These are phyloP conservation scores for Standfussiana lucernea DNA, from an alignment of 2,888 invertebrate genomes.

Conservation along the genomic window DNA sequence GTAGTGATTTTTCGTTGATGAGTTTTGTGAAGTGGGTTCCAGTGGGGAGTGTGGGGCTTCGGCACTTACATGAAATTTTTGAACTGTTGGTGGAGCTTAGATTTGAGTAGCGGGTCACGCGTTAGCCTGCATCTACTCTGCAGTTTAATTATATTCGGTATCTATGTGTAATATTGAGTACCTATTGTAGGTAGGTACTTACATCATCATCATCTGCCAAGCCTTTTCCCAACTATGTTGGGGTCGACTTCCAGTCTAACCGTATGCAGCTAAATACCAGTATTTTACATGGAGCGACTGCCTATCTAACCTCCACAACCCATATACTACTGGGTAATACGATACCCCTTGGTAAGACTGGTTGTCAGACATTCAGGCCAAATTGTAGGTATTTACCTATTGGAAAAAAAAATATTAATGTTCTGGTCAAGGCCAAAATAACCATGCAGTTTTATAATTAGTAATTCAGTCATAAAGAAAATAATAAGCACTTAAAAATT, in stretches of 20 bases:
- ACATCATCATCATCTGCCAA: too few species aligned
- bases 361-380: too few species aligned
- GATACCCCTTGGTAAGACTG: too few species aligned
- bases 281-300: too few species aligned
- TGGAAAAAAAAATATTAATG: background rate
- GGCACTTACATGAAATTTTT: background rate
- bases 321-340: too few species aligned
- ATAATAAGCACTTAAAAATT: background rate
- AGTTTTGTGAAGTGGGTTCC: background rate
- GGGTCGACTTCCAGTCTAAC: too few species aligned
- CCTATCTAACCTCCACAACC: too few species aligned
- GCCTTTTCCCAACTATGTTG: too few species aligned
- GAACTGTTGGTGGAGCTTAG: background rate
- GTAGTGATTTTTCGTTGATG: slow-evolving; percentile 23
- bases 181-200: too few species aligned
- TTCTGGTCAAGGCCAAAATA: background rate
- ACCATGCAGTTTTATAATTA: background rate
- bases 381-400: background rate
- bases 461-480: background rate
- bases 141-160: background rate
- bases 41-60: background rate
- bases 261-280: too few species aligned
- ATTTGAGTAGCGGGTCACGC: background rate
- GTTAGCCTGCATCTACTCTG: background rate
- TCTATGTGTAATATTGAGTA: too few species aligned